Percentiles rank a stretch among this genome's conserved stretches.
These are phyloP conservation scores for Phylloscopus whistleri DNA, from an alignment of 2,113 vertebrate genomes.

Conservation along the genomic window DNA sequence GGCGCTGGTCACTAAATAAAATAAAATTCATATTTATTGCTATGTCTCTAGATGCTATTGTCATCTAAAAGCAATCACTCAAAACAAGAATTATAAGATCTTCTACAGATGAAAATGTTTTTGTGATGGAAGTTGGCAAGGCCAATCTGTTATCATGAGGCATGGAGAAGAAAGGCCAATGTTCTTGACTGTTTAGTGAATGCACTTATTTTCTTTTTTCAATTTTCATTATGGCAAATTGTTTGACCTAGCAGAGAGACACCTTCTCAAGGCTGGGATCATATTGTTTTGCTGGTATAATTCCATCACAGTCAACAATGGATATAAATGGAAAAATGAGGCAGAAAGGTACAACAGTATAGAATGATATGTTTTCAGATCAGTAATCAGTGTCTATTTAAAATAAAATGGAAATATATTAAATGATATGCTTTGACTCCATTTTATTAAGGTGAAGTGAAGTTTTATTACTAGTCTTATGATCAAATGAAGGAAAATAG, in stretches of 20 bases:
- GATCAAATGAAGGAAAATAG: conserved; percentile 57
- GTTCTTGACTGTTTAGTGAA: conserved; percentile 48
- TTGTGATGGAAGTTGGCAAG: conserved; percentile 48
- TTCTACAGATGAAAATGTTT: conserved; percentile 56
- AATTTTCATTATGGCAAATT: conserved; percentile 64
- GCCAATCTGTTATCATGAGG: conserved; percentile 37
- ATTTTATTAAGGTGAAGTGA: conserved; percentile 66
- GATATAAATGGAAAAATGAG: conserved; percentile 46
- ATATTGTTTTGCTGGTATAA: conserved; percentile 54
- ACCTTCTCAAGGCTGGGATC: conserved; percentile 48
- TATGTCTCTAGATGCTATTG: background rate
- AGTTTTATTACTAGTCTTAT: conserved; percentile 57
- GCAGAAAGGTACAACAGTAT: background rate
- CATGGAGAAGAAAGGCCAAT: conserved; percentile 9
- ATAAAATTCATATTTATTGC: conserved; percentile 48
- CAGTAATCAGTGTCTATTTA: conserved; percentile 61
- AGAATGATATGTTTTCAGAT: conserved; percentile 44
- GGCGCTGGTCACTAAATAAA: conserved; percentile 52
- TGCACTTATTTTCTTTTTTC: conserved; percentile 37
- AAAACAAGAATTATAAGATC: conserved; percentile 59
- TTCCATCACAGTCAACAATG: conserved; percentile 23
- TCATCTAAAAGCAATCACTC: conserved; percentile 64
- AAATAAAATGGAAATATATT: conserved; percentile 48
- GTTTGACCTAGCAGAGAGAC: conserved; percentile 59
- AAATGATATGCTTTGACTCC: conserved; percentile 40